Conservation (phyloP, 2,888 invertebrate genomes). For the Drosophila setosimentum region DNA sequence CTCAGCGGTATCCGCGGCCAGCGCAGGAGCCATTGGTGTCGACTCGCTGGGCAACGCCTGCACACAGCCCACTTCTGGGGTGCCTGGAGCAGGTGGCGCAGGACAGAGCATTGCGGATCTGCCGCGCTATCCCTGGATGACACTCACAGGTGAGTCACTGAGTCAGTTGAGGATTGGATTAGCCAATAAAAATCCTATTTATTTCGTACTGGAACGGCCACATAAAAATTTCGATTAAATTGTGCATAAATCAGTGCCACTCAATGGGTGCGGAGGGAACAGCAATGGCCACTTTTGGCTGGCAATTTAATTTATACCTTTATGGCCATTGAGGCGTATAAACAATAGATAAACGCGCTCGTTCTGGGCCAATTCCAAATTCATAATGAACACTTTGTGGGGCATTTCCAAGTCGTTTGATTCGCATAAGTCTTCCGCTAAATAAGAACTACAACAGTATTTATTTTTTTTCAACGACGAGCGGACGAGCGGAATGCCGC, state of each 20-base stretch:
- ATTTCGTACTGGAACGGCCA: slow-evolving; percentile 31
- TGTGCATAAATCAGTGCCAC: slow-evolving; percentile 62
- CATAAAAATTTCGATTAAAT: slow-evolving; percentile 53
- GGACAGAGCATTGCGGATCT: slow-evolving; percentile 96
- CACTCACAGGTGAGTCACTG: slow-evolving; percentile 92
- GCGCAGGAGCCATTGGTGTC: slow-evolving; percentile 90
- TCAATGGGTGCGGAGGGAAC: slow-evolving; percentile 12
- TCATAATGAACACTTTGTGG: slow-evolving; percentile 76
- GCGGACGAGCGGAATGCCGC: slow-evolving; percentile 7
- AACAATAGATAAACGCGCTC: slow-evolving; percentile 79
- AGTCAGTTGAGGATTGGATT: not conserved
- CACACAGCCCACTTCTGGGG: slow-evolving; percentile 89
- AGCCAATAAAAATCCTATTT: slow-evolving; percentile 19
- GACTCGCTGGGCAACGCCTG: slow-evolving; percentile 94
- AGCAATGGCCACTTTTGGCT: slow-evolving; percentile 23
- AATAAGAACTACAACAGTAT: slow-evolving; percentile 54
- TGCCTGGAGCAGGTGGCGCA: slow-evolving; percentile 86
- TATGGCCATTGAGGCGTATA: slow-evolving; percentile 69
- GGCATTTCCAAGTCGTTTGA: slow-evolving; percentile 72
- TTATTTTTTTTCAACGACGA: slow-evolving; percentile 19
- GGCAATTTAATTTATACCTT: slow-evolving; percentile 74
- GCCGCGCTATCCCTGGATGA: slow-evolving; percentile 98
- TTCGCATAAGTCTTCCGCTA: slow-evolving; percentile 76
- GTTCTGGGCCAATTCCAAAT: slow-evolving; percentile 69
- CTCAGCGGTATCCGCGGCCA: slow-evolving; percentile 90